Evolutionary conservation across 2,113 vertebrate genomes (phyloP).

Genomic region (Lepus timidus): DNA sequence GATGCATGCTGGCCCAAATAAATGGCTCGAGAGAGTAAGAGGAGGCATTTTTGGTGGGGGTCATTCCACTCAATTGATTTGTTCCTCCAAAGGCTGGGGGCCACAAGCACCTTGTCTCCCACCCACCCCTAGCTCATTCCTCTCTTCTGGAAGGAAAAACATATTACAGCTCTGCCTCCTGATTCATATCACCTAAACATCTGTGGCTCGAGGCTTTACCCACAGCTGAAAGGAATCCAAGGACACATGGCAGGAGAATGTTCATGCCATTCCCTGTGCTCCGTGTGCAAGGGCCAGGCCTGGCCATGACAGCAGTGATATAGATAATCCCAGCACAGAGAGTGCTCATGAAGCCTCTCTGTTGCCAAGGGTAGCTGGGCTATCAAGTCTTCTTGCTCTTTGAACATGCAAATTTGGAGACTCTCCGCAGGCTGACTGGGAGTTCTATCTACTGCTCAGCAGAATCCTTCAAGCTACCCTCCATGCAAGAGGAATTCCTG

Average conservation of each 20-base stretch:
- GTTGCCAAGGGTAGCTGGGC: slow-evolving; percentile 34
- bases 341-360: not conserved
- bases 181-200: not conserved
- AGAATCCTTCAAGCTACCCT: not conserved
- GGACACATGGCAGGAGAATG: not conserved
- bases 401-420: slow-evolving; percentile 1
- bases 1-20: not conserved
- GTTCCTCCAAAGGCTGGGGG: not conserved
- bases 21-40: not conserved
- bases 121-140: not conserved
- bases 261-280: not conserved
- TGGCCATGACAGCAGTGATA: not conserved
- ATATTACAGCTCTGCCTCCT: not conserved
- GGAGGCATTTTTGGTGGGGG: not conserved
- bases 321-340: not conserved
- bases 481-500: not conserved
- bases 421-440: slow-evolving; percentile 11
- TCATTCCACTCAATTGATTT: not conserved
- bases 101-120: not conserved
- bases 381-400: slow-evolving; percentile 49
- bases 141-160: not conserved
- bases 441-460: not conserved
- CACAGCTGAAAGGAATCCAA: not conserved
- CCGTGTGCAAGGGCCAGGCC: not conserved
- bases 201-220: not conserved